Base-by-base conservation (phyloP, 2,113 vertebrate species). In the Aphyosemion australe region DNA sequence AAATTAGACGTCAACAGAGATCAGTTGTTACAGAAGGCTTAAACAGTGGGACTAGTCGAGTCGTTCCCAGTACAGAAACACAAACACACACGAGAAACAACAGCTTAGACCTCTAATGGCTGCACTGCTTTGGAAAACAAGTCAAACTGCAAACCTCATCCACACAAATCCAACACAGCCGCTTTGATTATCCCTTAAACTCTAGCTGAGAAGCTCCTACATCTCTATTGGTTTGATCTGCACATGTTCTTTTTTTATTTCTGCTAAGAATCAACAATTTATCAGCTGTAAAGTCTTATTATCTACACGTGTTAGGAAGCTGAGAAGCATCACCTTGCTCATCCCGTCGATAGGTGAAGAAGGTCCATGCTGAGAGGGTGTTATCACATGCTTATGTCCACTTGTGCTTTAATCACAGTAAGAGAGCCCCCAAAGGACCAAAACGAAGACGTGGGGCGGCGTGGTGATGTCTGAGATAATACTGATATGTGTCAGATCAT, bases 401-500 rank as follows among this genome's bases (percentile, higher is more conserved):
- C 75, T 88, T 89, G 89, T 89, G 89, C 86, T 87, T 88, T 74
- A 69, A 79, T 88, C 84, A 81, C 85, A 86, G 85, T 80, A 70
- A 82, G 71, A 84, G 74, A 82, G 72, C 84, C 83, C 79, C 69
- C 43, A 32, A 57, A 72, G 72, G 61, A 82, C 78, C 58, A 54
- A 63, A 60, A 67, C 9, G 1, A 37, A 37, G 76, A 82, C 67
- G 60, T 11, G 61, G 52, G 73, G 66, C 6, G 32, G 67, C 47
- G 8, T 74, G 66, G 45, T 61, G 61, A 71, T 56, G 49, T 74
- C 69, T 63, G 78, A 74, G 55, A 39, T 74, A 65, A 79, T 74
- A 79, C 69, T 55, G 72, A 76, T 47, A 57, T 2, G 62, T 69
- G 71, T 79, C 55, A 52, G 69, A 70, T 39, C 2, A 12, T 56